phyloP scores from a whole-genome alignment of 2,888 invertebrate species.

The Synanthedon andrenaeformis region DNA sequence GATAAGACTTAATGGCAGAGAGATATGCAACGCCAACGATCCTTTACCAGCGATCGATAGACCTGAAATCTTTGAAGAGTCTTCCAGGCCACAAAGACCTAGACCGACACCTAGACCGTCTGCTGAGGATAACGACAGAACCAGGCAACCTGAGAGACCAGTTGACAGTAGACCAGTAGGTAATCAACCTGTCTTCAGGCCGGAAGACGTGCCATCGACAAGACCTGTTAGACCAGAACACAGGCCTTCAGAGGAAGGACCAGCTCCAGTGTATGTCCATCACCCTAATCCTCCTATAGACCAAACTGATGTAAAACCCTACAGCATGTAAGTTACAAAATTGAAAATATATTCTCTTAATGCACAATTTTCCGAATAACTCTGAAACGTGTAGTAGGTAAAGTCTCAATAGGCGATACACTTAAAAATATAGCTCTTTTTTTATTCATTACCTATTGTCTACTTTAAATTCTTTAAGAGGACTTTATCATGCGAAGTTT shows the following conservation, averaged over 20 bases:
- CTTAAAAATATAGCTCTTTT: too few species aligned
- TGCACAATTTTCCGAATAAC: too few species aligned
- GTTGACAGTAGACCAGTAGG: background rate
- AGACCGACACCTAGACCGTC: slow-evolving; percentile 8
- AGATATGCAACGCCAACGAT: slow-evolving; percentile 64
- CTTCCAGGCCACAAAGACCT: slow-evolving; percentile 6
- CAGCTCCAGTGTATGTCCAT: slow-evolving; percentile 41
- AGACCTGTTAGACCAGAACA: slow-evolving; percentile 29
- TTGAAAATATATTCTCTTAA: too few species aligned
- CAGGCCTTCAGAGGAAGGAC: slow-evolving; percentile 23
- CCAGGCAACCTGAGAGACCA: background rate
- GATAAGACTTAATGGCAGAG: slow-evolving; percentile 70
- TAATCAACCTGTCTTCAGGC: slow-evolving; percentile 7
- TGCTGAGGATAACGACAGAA: too few species aligned
- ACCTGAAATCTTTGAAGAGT: slow-evolving; percentile 15
- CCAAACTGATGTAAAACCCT: slow-evolving; percentile 26
- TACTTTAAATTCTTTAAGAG: too few species aligned
- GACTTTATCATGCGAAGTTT: too few species aligned
- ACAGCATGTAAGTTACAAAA: slow-evolving; percentile 42
- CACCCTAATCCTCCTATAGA: slow-evolving; percentile 24
- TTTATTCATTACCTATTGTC: too few species aligned
- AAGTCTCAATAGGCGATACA: too few species aligned
- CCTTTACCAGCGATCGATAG: slow-evolving; percentile 31
- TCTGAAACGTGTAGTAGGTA: too few species aligned
- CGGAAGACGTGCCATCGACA: slow-evolving; percentile 5